These are phyloP conservation scores for Mesorhabditis belari DNA, from an alignment of 2,888 invertebrate genomes.

Conservation along the genomic window DNA sequence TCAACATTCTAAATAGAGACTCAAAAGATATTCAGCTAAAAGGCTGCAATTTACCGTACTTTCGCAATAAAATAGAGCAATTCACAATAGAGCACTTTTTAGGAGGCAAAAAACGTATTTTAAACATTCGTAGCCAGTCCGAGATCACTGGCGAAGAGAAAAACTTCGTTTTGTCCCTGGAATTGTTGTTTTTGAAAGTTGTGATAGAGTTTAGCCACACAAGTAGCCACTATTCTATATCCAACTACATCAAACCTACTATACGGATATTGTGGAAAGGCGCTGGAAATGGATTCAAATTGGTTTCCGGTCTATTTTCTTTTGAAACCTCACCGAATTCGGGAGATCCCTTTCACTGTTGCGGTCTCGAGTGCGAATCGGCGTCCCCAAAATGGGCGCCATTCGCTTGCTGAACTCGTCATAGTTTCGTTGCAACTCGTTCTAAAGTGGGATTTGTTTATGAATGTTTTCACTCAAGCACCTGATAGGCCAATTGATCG, in stretches of 20 bases:
- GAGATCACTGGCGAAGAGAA: background rate
- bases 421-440: slow-evolving; percentile 70
- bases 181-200: background rate
- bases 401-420: slow-evolving; percentile 74
- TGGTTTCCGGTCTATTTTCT: too few relatives aligned
- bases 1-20: too few relatives aligned
- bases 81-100: background rate
- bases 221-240: too few relatives aligned
- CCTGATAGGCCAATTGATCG: slow-evolving; percentile 91
- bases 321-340: too few relatives aligned
- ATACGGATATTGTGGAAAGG: too few relatives aligned
- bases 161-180: background rate
- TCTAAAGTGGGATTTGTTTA: slow-evolving; percentile 61
- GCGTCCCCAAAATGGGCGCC: slow-evolving; percentile 64
- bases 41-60: background rate
- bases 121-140: background rate
- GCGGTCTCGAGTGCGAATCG: background rate
- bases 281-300: too few relatives aligned
- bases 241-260: too few relatives aligned
- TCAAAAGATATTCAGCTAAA: too few relatives aligned
- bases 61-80: background rate
- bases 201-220: too few relatives aligned
- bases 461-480: slow-evolving; percentile 1
- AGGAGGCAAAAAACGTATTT: too few relatives aligned
- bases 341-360: background rate